These are phyloP conservation scores for Heliconius erato DNA, from an alignment of 2,888 invertebrate genomes.

Conservation along the genomic window DNA sequence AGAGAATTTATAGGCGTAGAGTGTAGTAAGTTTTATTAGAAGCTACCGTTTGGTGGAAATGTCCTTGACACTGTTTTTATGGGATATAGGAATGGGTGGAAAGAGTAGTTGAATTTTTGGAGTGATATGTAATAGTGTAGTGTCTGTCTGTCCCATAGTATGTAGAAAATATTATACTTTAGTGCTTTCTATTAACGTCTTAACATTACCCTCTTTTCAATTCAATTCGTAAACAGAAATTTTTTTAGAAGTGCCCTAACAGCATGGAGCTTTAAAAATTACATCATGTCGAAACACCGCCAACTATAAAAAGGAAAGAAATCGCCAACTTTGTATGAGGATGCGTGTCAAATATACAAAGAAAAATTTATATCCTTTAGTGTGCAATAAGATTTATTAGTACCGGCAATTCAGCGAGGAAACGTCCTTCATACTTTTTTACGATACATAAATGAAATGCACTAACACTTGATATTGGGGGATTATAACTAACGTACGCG, in stretches of 20 bases:
- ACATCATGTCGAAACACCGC: background rate
- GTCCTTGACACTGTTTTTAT: constrained; percentile 17
- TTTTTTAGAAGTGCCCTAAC: too few species aligned
- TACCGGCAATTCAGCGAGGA: constrained; percentile 54
- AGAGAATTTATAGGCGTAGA: constrained; percentile 61
- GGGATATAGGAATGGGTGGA: background rate
- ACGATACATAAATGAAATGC: constrained; percentile 50
- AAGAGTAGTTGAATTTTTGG: background rate
- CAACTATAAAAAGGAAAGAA: background rate
- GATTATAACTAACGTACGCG: constrained; percentile 43
- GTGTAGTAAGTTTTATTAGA: constrained; percentile 63
- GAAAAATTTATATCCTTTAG: constrained; percentile 60
- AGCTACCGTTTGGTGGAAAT: constrained; percentile 53
- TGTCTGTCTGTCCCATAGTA: background rate
- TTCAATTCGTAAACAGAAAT: too few species aligned
- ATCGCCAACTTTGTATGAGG: background rate
- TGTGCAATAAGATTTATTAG: constrained; percentile 62
- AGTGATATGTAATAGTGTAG: background rate
- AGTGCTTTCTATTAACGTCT: too few species aligned
- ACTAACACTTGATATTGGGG: constrained; percentile 52
- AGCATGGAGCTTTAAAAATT: background rate
- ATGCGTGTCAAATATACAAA: constrained; percentile 50
- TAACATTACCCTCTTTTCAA: too few species aligned
- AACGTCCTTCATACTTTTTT: constrained; percentile 49
- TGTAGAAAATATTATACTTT: background rate